Percentiles rank a stretch among this genome's conserved stretches.
phyloP scores from a whole-genome alignment of 2,888 invertebrate genomes.

The Meliscaeva auricollis region DNA sequence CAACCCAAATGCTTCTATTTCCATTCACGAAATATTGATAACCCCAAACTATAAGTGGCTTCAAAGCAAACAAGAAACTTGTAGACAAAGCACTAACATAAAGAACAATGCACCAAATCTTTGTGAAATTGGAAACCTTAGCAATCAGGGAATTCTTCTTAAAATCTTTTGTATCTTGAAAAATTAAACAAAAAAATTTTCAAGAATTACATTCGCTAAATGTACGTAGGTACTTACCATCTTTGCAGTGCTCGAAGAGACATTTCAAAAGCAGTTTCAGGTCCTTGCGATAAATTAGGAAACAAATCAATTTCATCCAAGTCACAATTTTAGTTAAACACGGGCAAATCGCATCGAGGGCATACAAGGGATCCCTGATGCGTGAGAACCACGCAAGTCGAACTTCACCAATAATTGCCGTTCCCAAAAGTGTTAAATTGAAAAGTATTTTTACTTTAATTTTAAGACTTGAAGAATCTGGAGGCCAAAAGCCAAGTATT shows the following conservation, averaged over 20 bases:
- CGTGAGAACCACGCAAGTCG: constrained; percentile 1
- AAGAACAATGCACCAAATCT: neutral
- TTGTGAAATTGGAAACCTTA: neutral
- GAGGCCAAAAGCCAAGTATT: constrained; percentile 10
- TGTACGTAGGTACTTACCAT: neutral
- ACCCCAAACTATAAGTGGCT: neutral
- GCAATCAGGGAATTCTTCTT: neutral
- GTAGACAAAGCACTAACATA: neutral
- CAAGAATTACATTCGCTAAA: neutral
- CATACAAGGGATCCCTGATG: neutral
- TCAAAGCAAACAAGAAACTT: neutral
- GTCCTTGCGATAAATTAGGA: constrained; percentile 6
- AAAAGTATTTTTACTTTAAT: neutral
- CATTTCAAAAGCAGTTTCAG: neutral
- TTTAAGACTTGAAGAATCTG: neutral
- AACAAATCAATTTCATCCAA: constrained; percentile 24
- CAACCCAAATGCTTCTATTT: neutral
- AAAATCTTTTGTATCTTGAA: neutral
- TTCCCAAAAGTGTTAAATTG: neutral
- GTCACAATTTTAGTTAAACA: constrained; percentile 12
- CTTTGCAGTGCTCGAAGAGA: neutral
- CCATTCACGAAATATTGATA: neutral
- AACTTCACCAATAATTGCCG: neutral
- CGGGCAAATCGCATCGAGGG: neutral
- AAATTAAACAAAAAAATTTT: neutral